phyloP scores from a whole-genome alignment of 2,113 vertebrate genomes.

The Triplophysa dalaica region DNA sequence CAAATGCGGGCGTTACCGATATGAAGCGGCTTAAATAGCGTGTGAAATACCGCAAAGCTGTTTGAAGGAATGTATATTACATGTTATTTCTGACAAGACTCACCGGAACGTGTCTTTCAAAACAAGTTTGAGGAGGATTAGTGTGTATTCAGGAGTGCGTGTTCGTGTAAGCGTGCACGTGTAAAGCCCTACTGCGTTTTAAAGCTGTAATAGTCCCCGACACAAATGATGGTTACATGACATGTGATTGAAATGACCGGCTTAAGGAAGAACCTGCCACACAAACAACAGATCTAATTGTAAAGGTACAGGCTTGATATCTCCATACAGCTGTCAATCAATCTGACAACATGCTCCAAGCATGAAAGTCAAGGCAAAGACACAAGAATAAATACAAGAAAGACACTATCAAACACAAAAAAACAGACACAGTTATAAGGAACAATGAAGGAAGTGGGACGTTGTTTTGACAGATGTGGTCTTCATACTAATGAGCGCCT shows the following conservation, averaged over 20 bases:
- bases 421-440: not conserved
- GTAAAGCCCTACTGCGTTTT: constrained; percentile 6
- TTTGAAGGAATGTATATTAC: constrained; percentile 34
- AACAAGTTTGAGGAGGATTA: constrained; percentile 10
- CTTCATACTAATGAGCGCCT: constrained; percentile 7
- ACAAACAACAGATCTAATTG: not conserved
- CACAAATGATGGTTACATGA: constrained; percentile 25
- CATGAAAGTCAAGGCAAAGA: not conserved
- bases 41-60: constrained; percentile 8
- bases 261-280: constrained; percentile 25
- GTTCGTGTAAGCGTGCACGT: not conserved
- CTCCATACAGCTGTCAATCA: constrained; percentile 1
- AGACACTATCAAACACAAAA: not conserved
- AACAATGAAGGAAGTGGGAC: not conserved
- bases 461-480: constrained; percentile 18
- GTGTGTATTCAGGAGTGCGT: not conserved
- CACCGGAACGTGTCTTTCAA: not conserved
- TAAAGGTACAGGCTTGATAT: not conserved
- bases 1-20: constrained; percentile 26
- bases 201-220: constrained; percentile 14
- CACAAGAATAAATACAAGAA: not conserved
- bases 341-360: not conserved
- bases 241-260: constrained; percentile 29
- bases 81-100: constrained; percentile 31
- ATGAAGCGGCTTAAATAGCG: constrained; percentile 17